phyloP scores from a whole-genome alignment of 2,113 vertebrate genomes.

The Megaleporinus macrocephalus region DNA sequence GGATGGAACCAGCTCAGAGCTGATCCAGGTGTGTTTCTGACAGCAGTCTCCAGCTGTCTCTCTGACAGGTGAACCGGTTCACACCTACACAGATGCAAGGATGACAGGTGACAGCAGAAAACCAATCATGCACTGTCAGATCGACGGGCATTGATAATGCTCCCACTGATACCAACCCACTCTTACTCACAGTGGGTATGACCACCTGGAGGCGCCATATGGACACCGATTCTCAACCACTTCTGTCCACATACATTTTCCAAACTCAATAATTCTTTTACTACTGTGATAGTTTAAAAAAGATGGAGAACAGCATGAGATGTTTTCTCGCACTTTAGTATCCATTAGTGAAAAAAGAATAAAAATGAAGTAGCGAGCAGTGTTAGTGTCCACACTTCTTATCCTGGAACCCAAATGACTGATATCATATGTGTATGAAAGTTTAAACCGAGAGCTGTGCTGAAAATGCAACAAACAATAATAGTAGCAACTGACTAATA shows the following conservation, averaged over 20 bases:
- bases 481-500: neutral
- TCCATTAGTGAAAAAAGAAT: too few relatives aligned
- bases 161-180: constrained; percentile 6
- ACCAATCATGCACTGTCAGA: constrained; percentile 10
- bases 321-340: too few relatives aligned
- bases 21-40: constrained; percentile 30
- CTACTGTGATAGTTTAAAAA: neutral
- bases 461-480: neutral
- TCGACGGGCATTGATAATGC: constrained; percentile 30
- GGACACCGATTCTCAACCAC: constrained; percentile 10
- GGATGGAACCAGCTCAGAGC: constrained; percentile 8
- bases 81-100: neutral
- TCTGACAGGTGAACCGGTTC: constrained; percentile 19
- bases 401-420: neutral
- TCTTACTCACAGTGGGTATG: neutral
- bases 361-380: neutral
- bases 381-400: neutral
- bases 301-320: neutral
- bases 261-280: neutral
- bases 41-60: constrained; percentile 24
- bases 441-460: neutral
- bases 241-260: neutral
- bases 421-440: neutral
- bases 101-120: constrained; percentile 34
- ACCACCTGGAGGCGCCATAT: constrained; percentile 44